These are phyloP conservation scores for Archilochus colubris DNA, from an alignment of 2,113 vertebrate species.

Conservation along the genomic window DNA sequence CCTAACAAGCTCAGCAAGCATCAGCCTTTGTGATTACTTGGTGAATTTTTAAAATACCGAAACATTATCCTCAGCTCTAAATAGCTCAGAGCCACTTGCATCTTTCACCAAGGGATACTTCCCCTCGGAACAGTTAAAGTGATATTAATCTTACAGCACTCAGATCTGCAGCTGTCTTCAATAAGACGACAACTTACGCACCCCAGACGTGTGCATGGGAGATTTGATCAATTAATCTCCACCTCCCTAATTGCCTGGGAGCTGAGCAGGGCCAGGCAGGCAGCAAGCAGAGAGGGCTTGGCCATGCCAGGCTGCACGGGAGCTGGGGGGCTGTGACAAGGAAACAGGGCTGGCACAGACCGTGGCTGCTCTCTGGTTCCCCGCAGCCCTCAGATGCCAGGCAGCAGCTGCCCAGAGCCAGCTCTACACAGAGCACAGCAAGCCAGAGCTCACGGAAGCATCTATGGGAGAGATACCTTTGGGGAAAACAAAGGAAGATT, in stretches of 20 bases:
- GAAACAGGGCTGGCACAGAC: background rate
- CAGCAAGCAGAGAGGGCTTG: background rate
- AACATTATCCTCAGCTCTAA: constrained; percentile 83
- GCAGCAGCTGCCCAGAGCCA: background rate
- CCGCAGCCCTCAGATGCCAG: background rate
- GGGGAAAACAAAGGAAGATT: background rate
- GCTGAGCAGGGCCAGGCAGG: rapidly evolving
- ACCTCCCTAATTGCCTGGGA: rapidly evolving
- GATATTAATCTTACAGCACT: constrained; percentile 55
- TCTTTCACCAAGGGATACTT: constrained; percentile 69
- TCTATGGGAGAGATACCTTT: background rate
- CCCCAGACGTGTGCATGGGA: rapidly evolving
- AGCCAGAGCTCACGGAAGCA: background rate
- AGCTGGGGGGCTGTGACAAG: background rate
- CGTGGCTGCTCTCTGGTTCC: background rate
- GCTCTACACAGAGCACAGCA: background rate
- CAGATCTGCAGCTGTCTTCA: constrained; percentile 75
- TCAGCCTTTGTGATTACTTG: constrained; percentile 78
- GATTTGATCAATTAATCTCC: background rate
- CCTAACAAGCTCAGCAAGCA: constrained; percentile 22
- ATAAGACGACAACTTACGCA: constrained; percentile 20
- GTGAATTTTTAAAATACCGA: constrained; percentile 83
- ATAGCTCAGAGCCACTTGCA: constrained; percentile 78
- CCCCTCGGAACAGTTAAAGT: constrained; percentile 77
- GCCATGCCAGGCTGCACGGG: rapidly evolving